Evolutionary conservation across 2,113 vertebrate genomes (phyloP).

Genomic region (Phycodurus eques): DNA sequence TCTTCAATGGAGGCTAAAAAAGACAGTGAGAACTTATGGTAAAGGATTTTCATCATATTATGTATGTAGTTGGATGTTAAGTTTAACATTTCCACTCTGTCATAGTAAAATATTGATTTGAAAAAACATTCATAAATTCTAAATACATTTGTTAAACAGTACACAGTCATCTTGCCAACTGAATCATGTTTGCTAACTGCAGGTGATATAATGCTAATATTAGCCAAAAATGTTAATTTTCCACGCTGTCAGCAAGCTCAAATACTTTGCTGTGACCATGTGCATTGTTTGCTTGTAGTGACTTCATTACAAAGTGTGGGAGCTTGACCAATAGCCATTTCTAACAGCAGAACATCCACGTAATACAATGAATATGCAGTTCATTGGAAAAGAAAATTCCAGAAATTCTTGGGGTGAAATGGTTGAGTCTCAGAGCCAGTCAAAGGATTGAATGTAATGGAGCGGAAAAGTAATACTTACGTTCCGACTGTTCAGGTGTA

Average conservation of each 20-base stretch:
- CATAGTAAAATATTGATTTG: not conserved
- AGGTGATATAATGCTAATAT: not conserved
- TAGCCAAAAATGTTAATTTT: not conserved
- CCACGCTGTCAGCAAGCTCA: not conserved
- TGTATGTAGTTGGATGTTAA: not conserved
- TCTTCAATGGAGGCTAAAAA: not conserved
- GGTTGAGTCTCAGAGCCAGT: not conserved
- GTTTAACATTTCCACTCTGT: not conserved
- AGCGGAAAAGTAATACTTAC: constrained; percentile 68
- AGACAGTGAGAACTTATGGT: too few species aligned
- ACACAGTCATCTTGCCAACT: not conserved
- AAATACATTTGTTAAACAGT: not conserved
- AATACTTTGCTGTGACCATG: not conserved
- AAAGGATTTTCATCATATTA: not conserved
- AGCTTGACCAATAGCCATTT: too few species aligned
- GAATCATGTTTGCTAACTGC: not conserved
- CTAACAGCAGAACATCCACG: too few species aligned
- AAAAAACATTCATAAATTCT: not conserved
- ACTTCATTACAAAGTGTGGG: too few species aligned
- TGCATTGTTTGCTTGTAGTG: not conserved
- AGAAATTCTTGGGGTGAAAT: not conserved
- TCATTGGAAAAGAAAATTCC: not conserved
- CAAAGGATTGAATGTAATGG: not conserved
- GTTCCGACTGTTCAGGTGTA: constrained; percentile 82
- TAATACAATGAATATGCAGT: too few species aligned